A percentile compares a stretch with the other conserved stretches of the same genome.
Conservation (phyloP, 2,113 vertebrate species). For the Chaenocephalus aceratus region DNA sequence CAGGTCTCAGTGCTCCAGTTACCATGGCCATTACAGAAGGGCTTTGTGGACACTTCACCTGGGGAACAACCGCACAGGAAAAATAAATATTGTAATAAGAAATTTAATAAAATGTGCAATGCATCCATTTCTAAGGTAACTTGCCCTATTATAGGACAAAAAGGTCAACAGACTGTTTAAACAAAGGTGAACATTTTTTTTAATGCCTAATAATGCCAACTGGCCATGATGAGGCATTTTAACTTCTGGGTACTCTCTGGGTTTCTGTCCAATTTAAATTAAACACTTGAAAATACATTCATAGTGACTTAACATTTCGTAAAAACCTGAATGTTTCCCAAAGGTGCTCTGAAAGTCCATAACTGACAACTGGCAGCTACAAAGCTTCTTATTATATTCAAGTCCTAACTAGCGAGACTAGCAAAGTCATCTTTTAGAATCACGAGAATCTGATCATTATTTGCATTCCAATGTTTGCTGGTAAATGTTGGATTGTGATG, state of each 20-base stretch:
- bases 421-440: not conserved
- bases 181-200: too few relatives aligned
- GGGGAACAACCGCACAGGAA: constrained; percentile 7
- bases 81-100: too few relatives aligned
- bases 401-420: not conserved
- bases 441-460: not conserved
- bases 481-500: not conserved
- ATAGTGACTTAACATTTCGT: not conserved
- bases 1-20: constrained; percentile 92
- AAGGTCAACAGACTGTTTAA: too few relatives aligned
- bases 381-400: not conserved
- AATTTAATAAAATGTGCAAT: not conserved
- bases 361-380: not conserved
- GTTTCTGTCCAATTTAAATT: not conserved
- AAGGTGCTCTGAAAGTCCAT: not conserved
- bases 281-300: not conserved
- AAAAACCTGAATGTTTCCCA: not conserved
- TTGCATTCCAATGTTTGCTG: not conserved
- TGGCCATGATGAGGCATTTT: not conserved
- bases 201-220: too few relatives aligned
- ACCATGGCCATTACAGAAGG: constrained; percentile 92
- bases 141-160: too few relatives aligned
- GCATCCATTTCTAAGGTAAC: not conserved
- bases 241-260: not conserved
- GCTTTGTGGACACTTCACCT: constrained; percentile 91